These are phyloP conservation scores for Sporophila hypoxantha DNA, from an alignment of 2,113 vertebrate species.

Conservation along the genomic window DNA sequence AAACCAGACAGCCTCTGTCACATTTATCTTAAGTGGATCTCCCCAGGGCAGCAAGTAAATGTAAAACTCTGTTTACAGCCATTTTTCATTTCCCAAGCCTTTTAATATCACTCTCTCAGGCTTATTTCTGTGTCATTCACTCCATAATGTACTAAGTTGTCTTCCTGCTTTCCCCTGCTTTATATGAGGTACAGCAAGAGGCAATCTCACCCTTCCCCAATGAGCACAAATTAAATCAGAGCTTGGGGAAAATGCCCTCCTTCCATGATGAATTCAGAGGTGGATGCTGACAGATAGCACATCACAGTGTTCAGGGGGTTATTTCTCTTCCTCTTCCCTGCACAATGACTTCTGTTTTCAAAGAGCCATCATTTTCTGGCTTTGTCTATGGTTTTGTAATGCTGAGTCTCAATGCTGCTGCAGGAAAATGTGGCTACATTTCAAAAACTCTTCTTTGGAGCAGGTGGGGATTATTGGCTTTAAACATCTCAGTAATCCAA, in stretches of 20 bases:
- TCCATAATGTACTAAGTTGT: slow-evolving; percentile 19
- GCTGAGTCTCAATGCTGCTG: not conserved
- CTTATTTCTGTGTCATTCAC: slow-evolving; percentile 34
- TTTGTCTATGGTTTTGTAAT: slow-evolving; percentile 3
- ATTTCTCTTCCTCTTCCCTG: slow-evolving; percentile 1
- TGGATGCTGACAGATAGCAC: not conserved
- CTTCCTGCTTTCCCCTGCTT: slow-evolving; percentile 18
- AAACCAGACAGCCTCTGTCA: slow-evolving; percentile 55
- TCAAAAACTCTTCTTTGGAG: slow-evolving; percentile 30
- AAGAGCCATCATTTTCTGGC: not conserved
- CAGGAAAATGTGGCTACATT: not conserved
- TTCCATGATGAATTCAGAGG: not conserved
- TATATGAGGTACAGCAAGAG: not conserved
- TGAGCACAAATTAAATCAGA: slow-evolving; percentile 16
- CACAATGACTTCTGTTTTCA: slow-evolving; percentile 5
- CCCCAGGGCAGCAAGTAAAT: slow-evolving; percentile 30
- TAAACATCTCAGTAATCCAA: slow-evolving; percentile 41
- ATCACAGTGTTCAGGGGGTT: not conserved
- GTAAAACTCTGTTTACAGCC: slow-evolving; percentile 51
- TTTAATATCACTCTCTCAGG: slow-evolving; percentile 36
- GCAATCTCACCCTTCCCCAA: not conserved
- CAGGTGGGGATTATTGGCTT: slow-evolving; percentile 39
- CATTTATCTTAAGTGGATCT: slow-evolving; percentile 58
- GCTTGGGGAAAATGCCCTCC: not conserved
- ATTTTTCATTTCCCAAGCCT: slow-evolving; percentile 40